Evolutionary conservation across 2,888 invertebrate genomes (phyloP).

Genomic region (Micropterix aruncella): DNA sequence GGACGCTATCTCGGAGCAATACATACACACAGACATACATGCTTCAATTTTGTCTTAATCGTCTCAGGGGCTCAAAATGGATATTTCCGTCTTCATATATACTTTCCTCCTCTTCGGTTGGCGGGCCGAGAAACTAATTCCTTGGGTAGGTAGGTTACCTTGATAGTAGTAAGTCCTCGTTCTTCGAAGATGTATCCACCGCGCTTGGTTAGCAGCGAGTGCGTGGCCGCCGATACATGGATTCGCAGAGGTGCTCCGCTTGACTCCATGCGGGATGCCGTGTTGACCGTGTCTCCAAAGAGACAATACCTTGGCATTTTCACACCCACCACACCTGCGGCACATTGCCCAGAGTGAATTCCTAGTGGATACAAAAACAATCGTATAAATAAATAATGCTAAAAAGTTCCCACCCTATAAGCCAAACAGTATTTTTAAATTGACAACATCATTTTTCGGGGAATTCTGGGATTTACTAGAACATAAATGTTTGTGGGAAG

Average conservation of each 20-base stretch:
- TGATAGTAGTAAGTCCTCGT: slow-evolving; percentile 57
- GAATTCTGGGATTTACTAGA: too few relatives aligned
- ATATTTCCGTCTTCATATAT: too few relatives aligned
- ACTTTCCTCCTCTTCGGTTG: background rate
- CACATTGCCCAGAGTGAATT: slow-evolving; percentile 50
- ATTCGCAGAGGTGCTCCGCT: slow-evolving; percentile 60
- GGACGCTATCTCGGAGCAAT: too few relatives aligned
- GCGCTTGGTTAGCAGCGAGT: slow-evolving; percentile 46
- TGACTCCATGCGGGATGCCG: slow-evolving; percentile 70
- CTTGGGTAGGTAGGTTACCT: slow-evolving; percentile 30
- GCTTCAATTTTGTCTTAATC: background rate
- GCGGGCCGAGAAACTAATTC: background rate
- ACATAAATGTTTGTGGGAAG: too few relatives aligned
- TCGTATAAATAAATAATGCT: too few relatives aligned
- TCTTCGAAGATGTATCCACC: slow-evolving; percentile 63
- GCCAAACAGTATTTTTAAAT: too few relatives aligned
- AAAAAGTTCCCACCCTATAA: too few relatives aligned
- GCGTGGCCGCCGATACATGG: slow-evolving; percentile 62
- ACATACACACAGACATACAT: background rate
- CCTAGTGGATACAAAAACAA: slow-evolving; percentile 17
- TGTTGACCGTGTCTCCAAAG: slow-evolving; percentile 75
- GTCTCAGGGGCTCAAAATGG: too few relatives aligned
- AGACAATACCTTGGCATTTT: slow-evolving; percentile 76
- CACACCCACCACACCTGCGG: slow-evolving; percentile 70
- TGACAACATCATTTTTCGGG: too few relatives aligned